Evolutionary conservation across 2,888 invertebrate genomes (phyloP), one percentile per base, ranked within the genome.

Genomic region (Patella pellucida): DNA sequence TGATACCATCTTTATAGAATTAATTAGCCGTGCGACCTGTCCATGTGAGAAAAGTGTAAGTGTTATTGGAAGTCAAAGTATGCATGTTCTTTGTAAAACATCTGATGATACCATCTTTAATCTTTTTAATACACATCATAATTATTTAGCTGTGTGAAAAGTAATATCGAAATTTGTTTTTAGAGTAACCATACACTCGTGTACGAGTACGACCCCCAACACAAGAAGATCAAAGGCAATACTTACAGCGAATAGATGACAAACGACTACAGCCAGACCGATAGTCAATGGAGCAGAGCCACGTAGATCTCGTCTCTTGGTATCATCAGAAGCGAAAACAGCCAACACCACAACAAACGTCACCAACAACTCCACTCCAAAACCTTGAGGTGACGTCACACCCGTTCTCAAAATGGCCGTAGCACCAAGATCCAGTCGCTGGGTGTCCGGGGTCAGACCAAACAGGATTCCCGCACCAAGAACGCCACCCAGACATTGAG

Each of bases 401-500:
- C 23, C 69, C 15, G 19, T 23, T 3, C 80, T 81, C 9, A 19
- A 16, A 14, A 82, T 62, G 16, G 76, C 71, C 12, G 85, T 97
- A 51, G 95, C 96, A 27, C 97, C 97, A 70, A 97, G 96, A 89
- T 96, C 96, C 91, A 97, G 97, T 73, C 96, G 96, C 7, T 95
- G 94, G 9, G 19, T 54, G 3, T 23, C 68, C 0, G 84, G 83
- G 9, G 82, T 83, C 16, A 85, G 77, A 1, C 83, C 84, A 71
- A 82, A 82, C 96, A 97, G 94, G 80, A 97, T 94, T 1, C 97
- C 97, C 5, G 97, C 96, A 68, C 97, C 97, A 0, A 97, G 97
- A 84, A 97, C 96, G 31, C 95, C 96, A 41, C 97, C 97, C 68
- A 97, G 96, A 90, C 96, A 96, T 92, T 98, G 97, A 73, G 97